Conservation (phyloP, 2,113 vertebrate species). For the Oryctolagus cuniculus region mOryCun1.1 NC_091448.1:20589001-20589500, state of each 20-base stretch:
- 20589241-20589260: constrained; percentile 97
- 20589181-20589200: constrained; percentile 95
- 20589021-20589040: too few species aligned
- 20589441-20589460: background rate
- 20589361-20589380: constrained; percentile 42
- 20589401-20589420: background rate
- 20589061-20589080: background rate
- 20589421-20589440: background rate
- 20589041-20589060: background rate
- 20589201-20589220: constrained; percentile 98
- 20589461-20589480: background rate
- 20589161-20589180: constrained; percentile 84
- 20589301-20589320: constrained; percentile 99
- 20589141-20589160: constrained; percentile 74
- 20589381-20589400: background rate
- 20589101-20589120: background rate
- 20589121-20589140: constrained; percentile 66
- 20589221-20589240: constrained; percentile 94
- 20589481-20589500: background rate
- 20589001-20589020: too few species aligned
- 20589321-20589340: constrained; percentile 97
- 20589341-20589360: constrained; percentile 89
- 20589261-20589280: constrained; percentile 98
- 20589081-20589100: background rate
- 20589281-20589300: constrained; percentile 97